Conservation (phyloP, 2,888 invertebrate genomes). For the Netelia inedita region DNA sequence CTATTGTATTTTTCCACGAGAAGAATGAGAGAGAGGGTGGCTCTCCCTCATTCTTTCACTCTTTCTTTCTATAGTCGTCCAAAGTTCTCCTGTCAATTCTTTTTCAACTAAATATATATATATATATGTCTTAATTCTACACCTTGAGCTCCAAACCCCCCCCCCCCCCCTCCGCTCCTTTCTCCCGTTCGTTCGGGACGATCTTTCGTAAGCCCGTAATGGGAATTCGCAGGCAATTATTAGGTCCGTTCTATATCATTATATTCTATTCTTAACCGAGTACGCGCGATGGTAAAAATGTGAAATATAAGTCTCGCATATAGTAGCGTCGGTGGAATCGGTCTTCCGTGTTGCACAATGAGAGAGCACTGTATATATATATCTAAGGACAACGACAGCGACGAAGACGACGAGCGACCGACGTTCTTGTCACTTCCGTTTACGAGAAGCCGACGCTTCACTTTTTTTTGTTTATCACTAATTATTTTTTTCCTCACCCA, state of each 20-base stretch:
- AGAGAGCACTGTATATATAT: constrained; percentile 6
- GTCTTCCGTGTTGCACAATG: constrained; percentile 68
- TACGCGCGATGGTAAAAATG: constrained; percentile 50
- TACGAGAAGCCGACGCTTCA: constrained; percentile 8
- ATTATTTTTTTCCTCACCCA: neutral
- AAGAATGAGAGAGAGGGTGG: too few relatives aligned
- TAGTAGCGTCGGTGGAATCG: constrained; percentile 54
- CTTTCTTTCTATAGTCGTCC: constrained; percentile 23
- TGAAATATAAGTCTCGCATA: constrained; percentile 56
- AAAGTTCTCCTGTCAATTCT: constrained; percentile 61
- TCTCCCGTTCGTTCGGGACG: constrained; percentile 19
- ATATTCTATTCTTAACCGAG: constrained; percentile 68
- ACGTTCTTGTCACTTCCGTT: constrained; percentile 58
- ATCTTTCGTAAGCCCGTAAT: constrained; percentile 63
- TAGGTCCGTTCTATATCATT: constrained; percentile 57
- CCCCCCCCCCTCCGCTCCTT: neutral
- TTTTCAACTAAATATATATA: constrained; percentile 44
- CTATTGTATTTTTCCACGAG: constrained; percentile 25
- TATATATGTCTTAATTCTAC: constrained; percentile 58
- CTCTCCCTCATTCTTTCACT: constrained; percentile 33
- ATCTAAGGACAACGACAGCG: neutral
- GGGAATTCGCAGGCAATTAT: constrained; percentile 69
- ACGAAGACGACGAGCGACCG: constrained; percentile 37
- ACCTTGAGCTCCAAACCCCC: constrained; percentile 32
- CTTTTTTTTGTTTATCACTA: constrained; percentile 20